phyloP scores from a whole-genome alignment of 1,140 invertebrate genomes.

The Meteorus sp. region DNA sequence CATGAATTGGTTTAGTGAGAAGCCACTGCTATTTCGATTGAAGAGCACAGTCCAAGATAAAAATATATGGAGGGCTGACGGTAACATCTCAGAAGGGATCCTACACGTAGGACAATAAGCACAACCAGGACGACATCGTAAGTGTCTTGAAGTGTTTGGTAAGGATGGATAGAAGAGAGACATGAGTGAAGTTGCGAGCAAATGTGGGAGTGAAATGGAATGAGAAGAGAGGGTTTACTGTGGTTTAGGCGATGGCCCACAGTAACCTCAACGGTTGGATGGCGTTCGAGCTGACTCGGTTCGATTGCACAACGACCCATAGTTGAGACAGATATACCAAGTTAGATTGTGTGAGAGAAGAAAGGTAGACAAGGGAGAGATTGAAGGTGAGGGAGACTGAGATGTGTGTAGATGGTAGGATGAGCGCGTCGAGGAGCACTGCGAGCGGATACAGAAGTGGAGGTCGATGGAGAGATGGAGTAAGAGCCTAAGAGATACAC shows the following conservation, averaged over 20 bases:
- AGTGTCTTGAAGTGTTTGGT: constrained; percentile 15
- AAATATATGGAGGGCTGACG: not conserved
- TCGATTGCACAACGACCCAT: constrained; percentile 25
- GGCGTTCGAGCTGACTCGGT: constrained; percentile 26
- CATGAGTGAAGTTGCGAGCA: not conserved
- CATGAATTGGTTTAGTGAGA: not conserved
- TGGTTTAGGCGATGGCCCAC: constrained; percentile 27
- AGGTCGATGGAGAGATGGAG: no score
- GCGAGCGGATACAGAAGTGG: no score
- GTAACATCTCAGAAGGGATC: not conserved
- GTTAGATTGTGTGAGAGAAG: no score
- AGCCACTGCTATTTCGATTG: constrained; percentile 1
- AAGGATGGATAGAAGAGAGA: not conserved
- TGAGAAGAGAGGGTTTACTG: constrained; percentile 22
- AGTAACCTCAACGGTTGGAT: constrained; percentile 23
- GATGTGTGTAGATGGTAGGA: not conserved
- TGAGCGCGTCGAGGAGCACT: not conserved
- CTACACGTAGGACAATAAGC: not conserved
- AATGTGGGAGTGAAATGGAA: constrained; percentile 6
- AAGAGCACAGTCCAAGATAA: not conserved
- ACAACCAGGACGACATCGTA: constrained; percentile 16
- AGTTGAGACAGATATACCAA: no score
- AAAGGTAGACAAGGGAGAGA: not conserved
- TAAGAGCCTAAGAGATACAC: not conserved
- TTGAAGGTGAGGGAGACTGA: not conserved